Evolutionary conservation across 2,113 vertebrate species (phyloP).

Genomic region (Mobula birostris): DNA sequence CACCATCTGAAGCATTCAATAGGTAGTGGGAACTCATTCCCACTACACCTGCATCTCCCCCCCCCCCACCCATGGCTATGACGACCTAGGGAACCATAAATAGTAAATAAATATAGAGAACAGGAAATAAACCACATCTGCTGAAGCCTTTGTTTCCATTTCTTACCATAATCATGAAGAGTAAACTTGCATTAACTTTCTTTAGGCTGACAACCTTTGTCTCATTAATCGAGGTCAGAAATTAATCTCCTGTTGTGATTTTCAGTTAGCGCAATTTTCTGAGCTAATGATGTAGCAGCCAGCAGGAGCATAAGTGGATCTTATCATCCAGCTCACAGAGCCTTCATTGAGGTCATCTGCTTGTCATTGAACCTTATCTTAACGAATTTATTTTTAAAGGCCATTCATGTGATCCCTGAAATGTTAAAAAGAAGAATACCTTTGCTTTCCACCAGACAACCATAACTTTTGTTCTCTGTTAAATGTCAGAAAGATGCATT

Average conservation of each 20-base stretch:
- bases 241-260: constrained; percentile 37
- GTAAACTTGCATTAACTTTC: not conserved
- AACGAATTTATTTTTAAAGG: constrained; percentile 9
- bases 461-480: not conserved
- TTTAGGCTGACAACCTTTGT: not conserved
- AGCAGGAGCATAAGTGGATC: constrained; percentile 30
- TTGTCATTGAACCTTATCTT: constrained; percentile 25
- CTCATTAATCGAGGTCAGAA: constrained; percentile 31
- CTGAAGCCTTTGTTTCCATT: not conserved
- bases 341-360: constrained; percentile 29
- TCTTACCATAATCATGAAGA: not conserved
- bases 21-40: no score
- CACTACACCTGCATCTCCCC: no score
- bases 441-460: not conserved
- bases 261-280: constrained; percentile 34
- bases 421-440: not conserved
- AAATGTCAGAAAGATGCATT: constrained; percentile 37
- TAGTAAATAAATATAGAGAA: not conserved
- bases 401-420: constrained; percentile 1
- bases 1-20: no score
- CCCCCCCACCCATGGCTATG: no score
- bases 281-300: constrained; percentile 33
- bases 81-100: no score
- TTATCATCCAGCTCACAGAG: constrained; percentile 28
- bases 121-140: not conserved